Percentiles rank a stretch among this genome's conserved stretches.
These are phyloP conservation scores for Synodontis membranacea DNA, from an alignment of 2,113 vertebrate species.

Conservation along the genomic window DNA sequence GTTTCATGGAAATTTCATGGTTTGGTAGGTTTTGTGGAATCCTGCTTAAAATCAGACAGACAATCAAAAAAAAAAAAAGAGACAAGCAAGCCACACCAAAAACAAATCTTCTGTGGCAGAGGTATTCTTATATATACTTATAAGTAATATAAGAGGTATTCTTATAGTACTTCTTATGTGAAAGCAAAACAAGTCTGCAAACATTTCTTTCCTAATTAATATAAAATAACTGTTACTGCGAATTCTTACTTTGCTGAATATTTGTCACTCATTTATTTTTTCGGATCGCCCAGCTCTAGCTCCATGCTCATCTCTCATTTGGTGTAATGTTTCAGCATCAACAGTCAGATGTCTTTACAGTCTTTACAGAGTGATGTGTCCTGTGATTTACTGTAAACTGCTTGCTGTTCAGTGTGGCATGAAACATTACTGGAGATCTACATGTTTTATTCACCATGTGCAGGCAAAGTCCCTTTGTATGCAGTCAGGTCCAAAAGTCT, in stretches of 20 bases:
- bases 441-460: not conserved
- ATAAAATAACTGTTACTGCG: not conserved
- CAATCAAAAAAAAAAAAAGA: too few relatives aligned
- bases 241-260: not conserved
- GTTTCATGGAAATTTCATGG: too few relatives aligned
- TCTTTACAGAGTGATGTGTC: constrained; percentile 1
- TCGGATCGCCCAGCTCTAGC: constrained; percentile 11
- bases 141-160: too few relatives aligned
- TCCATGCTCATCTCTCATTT: constrained; percentile 9
- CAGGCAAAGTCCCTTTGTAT: not conserved
- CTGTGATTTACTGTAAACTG: constrained; percentile 6
- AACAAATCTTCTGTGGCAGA: too few relatives aligned
- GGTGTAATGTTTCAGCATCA: constrained; percentile 31
- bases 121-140: too few relatives aligned
- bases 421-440: not conserved
- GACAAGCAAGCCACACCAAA: too few relatives aligned
- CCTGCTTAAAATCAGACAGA: too few relatives aligned
- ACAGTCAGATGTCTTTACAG: constrained; percentile 1
- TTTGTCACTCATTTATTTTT: not conserved
- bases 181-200: not conserved
- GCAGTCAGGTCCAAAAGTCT: not conserved
- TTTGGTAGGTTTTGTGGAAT: too few relatives aligned
- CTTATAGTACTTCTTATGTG: not conserved
- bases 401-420: constrained; percentile 26
- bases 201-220: not conserved